A percentile compares a stretch with the other conserved stretches of the same genome.
phyloP scores from a whole-genome alignment of 2,113 vertebrate species.

The Callorhinus ursinus region DNA sequence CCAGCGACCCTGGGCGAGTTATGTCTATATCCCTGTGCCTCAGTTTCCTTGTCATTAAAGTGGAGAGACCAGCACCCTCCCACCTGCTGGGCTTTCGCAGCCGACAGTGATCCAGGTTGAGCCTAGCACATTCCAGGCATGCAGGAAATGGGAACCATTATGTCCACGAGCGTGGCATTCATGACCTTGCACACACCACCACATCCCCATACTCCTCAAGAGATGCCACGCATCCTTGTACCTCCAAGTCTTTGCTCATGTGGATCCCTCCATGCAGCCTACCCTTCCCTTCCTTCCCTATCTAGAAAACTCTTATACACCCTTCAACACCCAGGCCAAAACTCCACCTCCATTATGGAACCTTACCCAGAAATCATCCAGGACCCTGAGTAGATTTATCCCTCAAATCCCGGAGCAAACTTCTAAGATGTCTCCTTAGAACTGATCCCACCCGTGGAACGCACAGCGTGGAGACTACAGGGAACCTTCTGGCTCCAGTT shows the following conservation, averaged over 20 bases:
- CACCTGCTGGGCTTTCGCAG: not conserved
- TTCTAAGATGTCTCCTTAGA: not conserved
- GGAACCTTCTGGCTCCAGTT: not conserved
- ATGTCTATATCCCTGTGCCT: not conserved
- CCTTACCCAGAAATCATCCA: not conserved
- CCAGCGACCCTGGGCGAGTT: fast-evolving
- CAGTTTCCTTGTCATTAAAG: not conserved
- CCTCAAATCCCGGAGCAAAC: not conserved
- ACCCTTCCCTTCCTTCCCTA: not conserved
- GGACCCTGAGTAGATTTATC: not conserved
- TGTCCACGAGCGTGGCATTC: not conserved
- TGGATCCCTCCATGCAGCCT: not conserved
- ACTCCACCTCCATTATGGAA: not conserved
- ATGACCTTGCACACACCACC: too few species aligned
- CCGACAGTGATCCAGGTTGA: fast-evolving
- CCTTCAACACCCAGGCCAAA: not conserved
- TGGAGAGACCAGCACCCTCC: not conserved
- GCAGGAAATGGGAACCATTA: not conserved
- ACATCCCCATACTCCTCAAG: not conserved
- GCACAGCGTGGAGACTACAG: not conserved
- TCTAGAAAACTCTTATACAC: not conserved
- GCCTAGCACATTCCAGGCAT: not conserved
- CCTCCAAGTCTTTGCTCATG: not conserved
- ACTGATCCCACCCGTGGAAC: not conserved
- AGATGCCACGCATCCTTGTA: not conserved